phyloP scores from a whole-genome alignment of 92 coral and sea anemone species.

The Anthopleura xanthogrammica region DNA sequence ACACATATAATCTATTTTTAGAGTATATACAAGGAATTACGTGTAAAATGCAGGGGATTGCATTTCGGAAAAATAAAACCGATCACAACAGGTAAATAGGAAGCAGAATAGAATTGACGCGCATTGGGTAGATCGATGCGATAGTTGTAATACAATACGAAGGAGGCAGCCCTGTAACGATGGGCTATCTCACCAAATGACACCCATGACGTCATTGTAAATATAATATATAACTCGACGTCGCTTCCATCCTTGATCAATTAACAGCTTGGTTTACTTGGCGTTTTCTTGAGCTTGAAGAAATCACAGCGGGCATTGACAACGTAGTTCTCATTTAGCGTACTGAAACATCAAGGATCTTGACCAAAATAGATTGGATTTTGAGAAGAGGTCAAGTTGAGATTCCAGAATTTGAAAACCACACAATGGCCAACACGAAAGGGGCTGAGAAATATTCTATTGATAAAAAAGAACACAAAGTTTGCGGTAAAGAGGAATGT shows the following conservation, averaged over 20 bases:
- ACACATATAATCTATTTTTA: slow-evolving; percentile 8
- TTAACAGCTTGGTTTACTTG: slow-evolving; percentile 7
- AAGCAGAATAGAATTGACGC: slow-evolving; percentile 11
- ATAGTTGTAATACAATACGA: slow-evolving; percentile 10
- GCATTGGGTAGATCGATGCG: neutral
- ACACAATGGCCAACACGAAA: neutral
- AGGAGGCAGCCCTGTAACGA: neutral
- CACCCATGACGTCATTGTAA: slow-evolving; percentile 24
- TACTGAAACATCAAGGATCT: neutral
- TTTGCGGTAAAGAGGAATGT: neutral
- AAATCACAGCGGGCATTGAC: neutral
- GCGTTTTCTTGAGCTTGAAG: neutral
- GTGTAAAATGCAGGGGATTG: slow-evolving; percentile 8
- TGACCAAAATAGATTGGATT: neutral
- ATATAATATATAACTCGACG: slow-evolving; percentile 13
- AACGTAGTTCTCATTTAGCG: neutral
- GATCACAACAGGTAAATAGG: neutral
- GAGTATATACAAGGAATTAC: neutral
- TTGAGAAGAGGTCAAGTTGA: neutral
- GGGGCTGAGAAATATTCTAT: neutral
- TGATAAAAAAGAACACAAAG: neutral
- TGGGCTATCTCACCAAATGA: slow-evolving; percentile 15
- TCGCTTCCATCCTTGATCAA: slow-evolving; percentile 1
- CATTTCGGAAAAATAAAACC: slow-evolving; percentile 10
- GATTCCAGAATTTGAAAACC: neutral